Percentiles rank a stretch among this genome's conserved stretches.
phyloP scores from a whole-genome alignment of 2,888 invertebrate species.

The Xiphydria camelus region DNA sequence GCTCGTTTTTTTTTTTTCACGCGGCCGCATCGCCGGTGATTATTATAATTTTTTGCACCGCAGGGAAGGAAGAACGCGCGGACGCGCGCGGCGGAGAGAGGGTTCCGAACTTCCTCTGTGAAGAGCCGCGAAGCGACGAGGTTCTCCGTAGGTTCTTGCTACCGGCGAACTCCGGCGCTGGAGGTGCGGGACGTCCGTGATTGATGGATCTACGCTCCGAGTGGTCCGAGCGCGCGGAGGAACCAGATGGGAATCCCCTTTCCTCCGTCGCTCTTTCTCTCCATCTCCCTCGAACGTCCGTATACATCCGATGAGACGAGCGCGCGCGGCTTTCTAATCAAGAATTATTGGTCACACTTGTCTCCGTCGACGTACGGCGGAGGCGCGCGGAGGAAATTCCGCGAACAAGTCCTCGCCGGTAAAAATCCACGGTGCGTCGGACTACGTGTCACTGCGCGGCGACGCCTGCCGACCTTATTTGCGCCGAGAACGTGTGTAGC shows the following conservation, averaged over 20 bases:
- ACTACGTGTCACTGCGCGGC: no score
- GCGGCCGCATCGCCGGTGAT: no score
- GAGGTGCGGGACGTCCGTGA: conserved; percentile 47
- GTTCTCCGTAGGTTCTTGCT: conserved; percentile 49
- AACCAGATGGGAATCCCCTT: conserved; percentile 13
- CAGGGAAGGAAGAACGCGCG: no score
- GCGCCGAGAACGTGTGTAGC: no score
- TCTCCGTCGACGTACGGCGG: conserved; percentile 15
- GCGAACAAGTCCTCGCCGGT: no score
- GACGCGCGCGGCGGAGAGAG: background rate
- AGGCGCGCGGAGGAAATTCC: conserved; percentile 23
- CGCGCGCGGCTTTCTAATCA: conserved; percentile 44
- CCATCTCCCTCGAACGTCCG: conserved; percentile 23
- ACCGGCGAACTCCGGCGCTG: conserved; percentile 41
- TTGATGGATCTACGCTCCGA: conserved; percentile 53
- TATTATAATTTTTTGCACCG: no score
- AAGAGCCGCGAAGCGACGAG: conserved; percentile 40
- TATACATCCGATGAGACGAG: conserved; percentile 32
- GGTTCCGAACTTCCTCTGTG: conserved; percentile 33
- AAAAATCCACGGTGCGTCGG: no score
- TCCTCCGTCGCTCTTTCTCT: conserved; percentile 20
- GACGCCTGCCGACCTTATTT: no score
- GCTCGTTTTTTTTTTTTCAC: no score
- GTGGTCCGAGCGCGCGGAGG: conserved; percentile 33
- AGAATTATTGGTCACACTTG: conserved; percentile 49